phyloP scores from a whole-genome alignment of 2,797 vertebrate genomes.

The Serranus cabrilla region DNA sequence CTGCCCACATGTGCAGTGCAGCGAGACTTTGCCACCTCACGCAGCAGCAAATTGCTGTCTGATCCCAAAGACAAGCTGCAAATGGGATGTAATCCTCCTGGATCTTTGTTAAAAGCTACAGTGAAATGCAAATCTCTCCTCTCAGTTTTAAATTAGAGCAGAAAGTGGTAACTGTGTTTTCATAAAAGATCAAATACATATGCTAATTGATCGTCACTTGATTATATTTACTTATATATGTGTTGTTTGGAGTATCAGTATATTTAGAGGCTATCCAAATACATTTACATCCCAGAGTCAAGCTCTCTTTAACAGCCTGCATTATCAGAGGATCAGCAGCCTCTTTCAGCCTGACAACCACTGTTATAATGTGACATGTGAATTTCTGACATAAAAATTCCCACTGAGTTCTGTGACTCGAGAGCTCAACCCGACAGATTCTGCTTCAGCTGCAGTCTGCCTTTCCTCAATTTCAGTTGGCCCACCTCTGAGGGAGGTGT shows the following conservation, averaged over 20 bases:
- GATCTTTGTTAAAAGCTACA: slow-evolving; percentile 50
- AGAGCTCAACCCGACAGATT: slow-evolving; percentile 26
- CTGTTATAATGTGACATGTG: slow-evolving; percentile 33
- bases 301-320: slow-evolving; percentile 9
- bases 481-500: slow-evolving; percentile 40
- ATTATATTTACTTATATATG: slow-evolving; percentile 1
- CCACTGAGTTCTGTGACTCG: slow-evolving; percentile 27
- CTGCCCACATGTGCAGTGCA: slow-evolving; percentile 50
- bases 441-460: slow-evolving; percentile 27
- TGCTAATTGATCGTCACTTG: slow-evolving; percentile 7
- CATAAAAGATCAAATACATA: slow-evolving; percentile 40
- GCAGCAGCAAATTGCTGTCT: slow-evolving; percentile 53
- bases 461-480: slow-evolving; percentile 34
- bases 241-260: slow-evolving; percentile 19
- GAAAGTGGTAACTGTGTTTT: slow-evolving; percentile 11
- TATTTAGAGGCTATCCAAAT: slow-evolving; percentile 18
- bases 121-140: slow-evolving; percentile 26
- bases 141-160: slow-evolving; percentile 20
- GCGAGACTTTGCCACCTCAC: slow-evolving; percentile 44
- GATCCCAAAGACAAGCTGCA: slow-evolving; percentile 65
- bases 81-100: slow-evolving; percentile 60
- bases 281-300: slow-evolving; percentile 33
- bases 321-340: slow-evolving; percentile 41
- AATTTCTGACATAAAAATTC: slow-evolving; percentile 45
- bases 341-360: slow-evolving; percentile 6